Base-by-base conservation (phyloP, 2,797 vertebrate genomes). In the Catamblyrhynchus diadema region DNA sequence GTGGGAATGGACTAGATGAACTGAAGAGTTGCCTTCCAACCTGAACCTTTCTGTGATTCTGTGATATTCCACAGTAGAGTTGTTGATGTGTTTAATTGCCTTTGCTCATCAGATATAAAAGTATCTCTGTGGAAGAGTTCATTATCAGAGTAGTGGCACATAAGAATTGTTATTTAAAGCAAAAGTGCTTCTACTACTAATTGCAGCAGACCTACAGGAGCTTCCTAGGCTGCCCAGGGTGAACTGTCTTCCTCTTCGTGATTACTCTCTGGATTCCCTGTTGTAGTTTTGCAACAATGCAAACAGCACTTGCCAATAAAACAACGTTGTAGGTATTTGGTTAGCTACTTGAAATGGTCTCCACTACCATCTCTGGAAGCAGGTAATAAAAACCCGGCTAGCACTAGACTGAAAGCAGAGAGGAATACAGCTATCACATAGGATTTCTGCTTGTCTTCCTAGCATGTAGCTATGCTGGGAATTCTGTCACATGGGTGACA, bases 381-480 rank as follows among this genome's bases (percentile, higher is more conserved):
- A 37, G 45, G 14, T 75, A 69, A 32, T 81, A 64, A 87, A 86
- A 90, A 3, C 2, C 7, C 8, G 27, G 30, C 42, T 72, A 79
- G 14, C 10, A 37, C 22, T 56, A 56, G 44, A 30, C 60, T 37
- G 23, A 73, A 88, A 93, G 33, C 48, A 60, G 35, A 62, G n/a
- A 70, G 10, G 15, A 62, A 41, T 37, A 53, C 17, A 67, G 28
- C 32, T 82, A 87, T 60, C 59, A 60, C 14, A 33, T 1, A 62
- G 35, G 61, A 78, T 83, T 95, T 93, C 75, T 91, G 33, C 37
- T 86, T 91, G 90, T 81, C 44, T 90, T 90, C 50, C 64, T 53
- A 47, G 47, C 25, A 30, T 48, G 71, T 41, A 70, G 51, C 48
- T 89, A 70, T 70, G 81, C 39, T 59, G 71, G 51, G 71, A 82